Conservation (phyloP, 1,140 invertebrate species). For the roundworm (Caenorhabditis elegans) region WBcel235 BX284604.4:10351501-10352000, state of each 20-base stretch:
- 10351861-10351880: neutral
- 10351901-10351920: conserved; percentile 32
- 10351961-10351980: conserved; percentile 47
- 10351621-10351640: conserved; percentile 21
- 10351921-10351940: conserved; percentile 38
- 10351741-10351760: neutral
- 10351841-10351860: conserved; percentile 18
- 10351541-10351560: neutral
- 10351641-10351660: conserved; percentile 48
- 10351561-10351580: conserved; percentile 6
- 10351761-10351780: conserved; percentile 52
- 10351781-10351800: conserved; percentile 47
- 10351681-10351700: conserved; percentile 19
- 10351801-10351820: conserved; percentile 40
- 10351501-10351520: neutral
- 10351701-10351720: conserved; percentile 49
- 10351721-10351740: conserved; percentile 33
- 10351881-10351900: conserved; percentile 27
- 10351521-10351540: conserved; percentile 8
- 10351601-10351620: neutral
- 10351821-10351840: conserved; percentile 51
- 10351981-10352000: neutral
- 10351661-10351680: conserved; percentile 32
- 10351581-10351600: conserved; percentile 3
- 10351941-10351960: conserved; percentile 10